Percentiles rank a stretch among this genome's conserved stretches.
Evolutionary conservation across 2,113 vertebrate species (phyloP).

Genomic region (Etia nguti): DNA sequence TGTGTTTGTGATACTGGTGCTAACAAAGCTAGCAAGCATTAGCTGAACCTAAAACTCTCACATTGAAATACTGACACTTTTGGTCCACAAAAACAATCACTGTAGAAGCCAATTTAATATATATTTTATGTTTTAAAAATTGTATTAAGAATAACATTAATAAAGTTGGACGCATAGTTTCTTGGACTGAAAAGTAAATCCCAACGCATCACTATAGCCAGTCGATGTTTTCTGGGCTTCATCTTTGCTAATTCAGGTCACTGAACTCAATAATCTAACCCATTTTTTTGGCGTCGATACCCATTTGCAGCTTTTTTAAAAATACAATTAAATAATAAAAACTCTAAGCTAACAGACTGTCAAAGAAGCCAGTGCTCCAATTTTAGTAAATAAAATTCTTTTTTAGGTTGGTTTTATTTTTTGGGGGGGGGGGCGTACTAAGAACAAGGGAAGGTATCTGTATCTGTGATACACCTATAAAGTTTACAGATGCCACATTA

Average conservation of each 20-base stretch:
- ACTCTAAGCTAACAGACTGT: not conserved
- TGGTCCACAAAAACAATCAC: not conserved
- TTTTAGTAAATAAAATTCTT: not conserved
- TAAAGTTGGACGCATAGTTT: not conserved
- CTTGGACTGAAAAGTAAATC: not conserved
- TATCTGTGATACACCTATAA: not conserved
- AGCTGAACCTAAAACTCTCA: not conserved
- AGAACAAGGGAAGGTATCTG: not conserved
- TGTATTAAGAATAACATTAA: not conserved
- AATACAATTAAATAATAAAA: not conserved
- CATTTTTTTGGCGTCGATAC: not conserved
- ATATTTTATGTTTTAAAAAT: not conserved
- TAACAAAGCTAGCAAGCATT: not conserved
- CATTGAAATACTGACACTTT: not conserved
- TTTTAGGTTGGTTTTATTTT: too few species aligned
- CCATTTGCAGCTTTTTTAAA: not conserved
- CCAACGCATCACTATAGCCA: fast-evolving
- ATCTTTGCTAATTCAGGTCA: not conserved
- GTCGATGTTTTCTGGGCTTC: not conserved
- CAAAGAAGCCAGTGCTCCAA: not conserved
- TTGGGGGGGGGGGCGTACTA: too few species aligned
- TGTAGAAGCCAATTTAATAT: not conserved
- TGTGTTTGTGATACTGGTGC: not conserved
- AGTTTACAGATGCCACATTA: not conserved
- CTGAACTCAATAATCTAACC: not conserved